phyloP scores from a whole-genome alignment of 2,888 invertebrate species.

The Cartodere bifasciata region DNA sequence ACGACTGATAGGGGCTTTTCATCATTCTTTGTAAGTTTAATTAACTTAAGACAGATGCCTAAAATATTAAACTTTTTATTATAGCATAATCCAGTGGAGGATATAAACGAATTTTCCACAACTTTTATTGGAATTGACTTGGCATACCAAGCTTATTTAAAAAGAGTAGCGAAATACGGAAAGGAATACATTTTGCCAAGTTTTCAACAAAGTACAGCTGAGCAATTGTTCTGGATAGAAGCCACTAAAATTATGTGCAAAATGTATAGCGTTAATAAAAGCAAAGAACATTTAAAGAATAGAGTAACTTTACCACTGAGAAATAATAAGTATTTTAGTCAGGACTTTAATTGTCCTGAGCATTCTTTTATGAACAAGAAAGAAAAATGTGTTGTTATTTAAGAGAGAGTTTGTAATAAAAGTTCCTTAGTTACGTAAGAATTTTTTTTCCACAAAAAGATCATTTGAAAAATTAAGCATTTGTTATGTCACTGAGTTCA shows the following conservation, averaged over 20 bases:
- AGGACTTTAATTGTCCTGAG: constrained; percentile 39
- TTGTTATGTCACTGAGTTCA: no score
- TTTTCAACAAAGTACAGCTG: constrained; percentile 20
- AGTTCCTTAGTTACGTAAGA: no score
- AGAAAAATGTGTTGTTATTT: constrained; percentile 22
- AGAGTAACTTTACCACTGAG: constrained; percentile 25
- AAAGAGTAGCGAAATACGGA: constrained; percentile 6
- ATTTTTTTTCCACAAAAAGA: no score
- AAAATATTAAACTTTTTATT: no score
- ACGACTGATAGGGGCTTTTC: no score
- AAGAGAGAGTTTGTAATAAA: no score
- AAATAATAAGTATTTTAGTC: constrained; percentile 40
- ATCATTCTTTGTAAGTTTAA: no score
- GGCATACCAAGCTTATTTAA: constrained; percentile 11
- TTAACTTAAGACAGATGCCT: no score
- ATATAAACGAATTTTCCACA: neutral
- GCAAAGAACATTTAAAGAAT: no score
- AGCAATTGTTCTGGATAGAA: constrained; percentile 38
- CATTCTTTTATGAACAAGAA: neutral
- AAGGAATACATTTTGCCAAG: constrained; percentile 6
- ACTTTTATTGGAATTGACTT: constrained; percentile 3
- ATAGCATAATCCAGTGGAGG: neutral
- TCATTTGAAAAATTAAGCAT: no score
- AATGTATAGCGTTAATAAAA: no score
- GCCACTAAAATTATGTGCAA: constrained; percentile 43